These are phyloP conservation scores for Watsonalla cultraria DNA, from an alignment of 2,888 invertebrate species.

Conservation along the genomic window DNA sequence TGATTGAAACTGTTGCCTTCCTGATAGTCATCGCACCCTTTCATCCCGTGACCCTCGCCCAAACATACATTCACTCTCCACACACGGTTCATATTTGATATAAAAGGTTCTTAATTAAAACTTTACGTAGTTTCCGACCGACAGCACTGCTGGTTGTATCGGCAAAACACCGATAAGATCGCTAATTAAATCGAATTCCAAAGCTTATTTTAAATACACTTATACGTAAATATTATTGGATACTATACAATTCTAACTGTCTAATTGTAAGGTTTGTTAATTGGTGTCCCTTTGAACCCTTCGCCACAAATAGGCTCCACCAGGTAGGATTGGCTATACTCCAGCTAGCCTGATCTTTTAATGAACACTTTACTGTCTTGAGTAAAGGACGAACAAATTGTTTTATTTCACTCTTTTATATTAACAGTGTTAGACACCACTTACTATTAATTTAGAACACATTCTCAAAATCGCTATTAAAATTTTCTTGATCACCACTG, in stretches of 20 bases:
- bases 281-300: background rate
- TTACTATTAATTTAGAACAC: no score
- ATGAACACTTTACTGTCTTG: background rate
- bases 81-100: constrained; percentile 44
- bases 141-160: constrained; percentile 30
- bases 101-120: constrained; percentile 63
- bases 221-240: background rate
- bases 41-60: constrained; percentile 53
- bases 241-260: background rate
- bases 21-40: constrained; percentile 66
- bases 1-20: constrained; percentile 60
- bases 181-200: constrained; percentile 22
- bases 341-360: background rate
- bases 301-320: background rate
- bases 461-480: no score
- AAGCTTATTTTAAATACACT: background rate
- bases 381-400: no score
- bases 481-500: no score
- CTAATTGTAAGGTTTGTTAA: background rate
- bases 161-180: constrained; percentile 27
- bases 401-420: no score
- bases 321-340: background rate
- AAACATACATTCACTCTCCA: constrained; percentile 31
- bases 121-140: constrained; percentile 47
- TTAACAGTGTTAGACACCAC: no score